Percentiles rank a stretch among this genome's conserved stretches.
phyloP scores from a whole-genome alignment of 1,140 invertebrate genomes.

The Contarinia nasturtii region DNA sequence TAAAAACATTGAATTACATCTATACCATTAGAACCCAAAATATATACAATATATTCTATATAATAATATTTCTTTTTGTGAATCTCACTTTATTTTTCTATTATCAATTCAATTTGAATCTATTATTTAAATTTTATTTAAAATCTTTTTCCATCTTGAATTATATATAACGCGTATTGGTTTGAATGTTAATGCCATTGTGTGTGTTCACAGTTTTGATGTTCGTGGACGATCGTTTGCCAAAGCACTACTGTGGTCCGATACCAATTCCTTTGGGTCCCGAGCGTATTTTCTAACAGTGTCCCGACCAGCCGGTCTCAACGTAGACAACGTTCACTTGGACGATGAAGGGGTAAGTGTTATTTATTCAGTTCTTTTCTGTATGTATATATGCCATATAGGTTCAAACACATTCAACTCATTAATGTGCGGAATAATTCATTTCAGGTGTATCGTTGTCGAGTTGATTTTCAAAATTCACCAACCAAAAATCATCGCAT shows the following conservation, averaged over 20 bases:
- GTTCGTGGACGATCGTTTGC: constrained; percentile 55
- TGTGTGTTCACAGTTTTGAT: constrained; percentile 49
- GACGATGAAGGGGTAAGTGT: constrained; percentile 54
- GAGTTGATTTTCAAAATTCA: constrained; percentile 78
- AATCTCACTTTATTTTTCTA: too few relatives aligned
- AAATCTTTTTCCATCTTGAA: neutral
- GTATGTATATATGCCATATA: too few relatives aligned
- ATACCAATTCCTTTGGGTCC: constrained; percentile 53
- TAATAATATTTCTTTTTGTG: too few relatives aligned
- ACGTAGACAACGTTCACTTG: constrained; percentile 57
- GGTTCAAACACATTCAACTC: too few relatives aligned
- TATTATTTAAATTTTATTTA: neutral
- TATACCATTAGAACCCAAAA: neutral
- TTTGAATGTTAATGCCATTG: neutral
- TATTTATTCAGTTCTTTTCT: neutral
- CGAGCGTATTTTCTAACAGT: constrained; percentile 57
- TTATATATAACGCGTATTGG: too few relatives aligned
- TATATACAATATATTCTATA: neutral
- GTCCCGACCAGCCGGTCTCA: constrained; percentile 54
- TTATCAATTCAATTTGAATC: neutral
- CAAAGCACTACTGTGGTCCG: constrained; percentile 59
- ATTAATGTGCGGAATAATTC: too few relatives aligned
- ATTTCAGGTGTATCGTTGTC: constrained; percentile 47
- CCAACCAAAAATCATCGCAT: constrained; percentile 78
- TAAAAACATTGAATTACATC: too few relatives aligned